Conservation (phyloP, 2,113 vertebrate genomes). For the Larimichthys polyactis region DNA sequence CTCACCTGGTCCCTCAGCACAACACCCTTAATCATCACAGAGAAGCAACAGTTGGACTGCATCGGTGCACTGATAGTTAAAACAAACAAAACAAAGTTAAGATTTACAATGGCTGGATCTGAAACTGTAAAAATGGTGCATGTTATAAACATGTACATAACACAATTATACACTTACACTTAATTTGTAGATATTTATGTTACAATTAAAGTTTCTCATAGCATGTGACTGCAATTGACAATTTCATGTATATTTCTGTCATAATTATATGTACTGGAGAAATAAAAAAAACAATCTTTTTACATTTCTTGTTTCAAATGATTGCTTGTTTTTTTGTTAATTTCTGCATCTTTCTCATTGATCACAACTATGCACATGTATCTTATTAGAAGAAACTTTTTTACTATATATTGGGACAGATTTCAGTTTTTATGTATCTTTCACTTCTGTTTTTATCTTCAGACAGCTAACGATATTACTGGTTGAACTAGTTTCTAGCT, state of each 20-base stretch:
- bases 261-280: slow-evolving; percentile 31
- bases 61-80: slow-evolving; percentile 43
- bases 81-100: slow-evolving; percentile 8
- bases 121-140: slow-evolving; percentile 25
- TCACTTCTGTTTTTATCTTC: background rate
- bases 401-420: slow-evolving; percentile 53
- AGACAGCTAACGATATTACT: background rate
- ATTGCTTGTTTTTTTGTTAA: slow-evolving; percentile 7
- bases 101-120: slow-evolving; percentile 11
- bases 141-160: slow-evolving; percentile 50
- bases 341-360: slow-evolving; percentile 32
- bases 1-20: slow-evolving; percentile 34
- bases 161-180: slow-evolving; percentile 46
- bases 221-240: slow-evolving; percentile 34
- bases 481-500: background rate
- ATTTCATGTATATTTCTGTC: slow-evolving; percentile 37
- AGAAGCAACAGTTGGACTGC: slow-evolving; percentile 25
- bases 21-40: slow-evolving; percentile 28
- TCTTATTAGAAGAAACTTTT: slow-evolving; percentile 75
- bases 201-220: slow-evolving; percentile 38
- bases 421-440: slow-evolving; percentile 6
- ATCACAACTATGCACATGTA: slow-evolving; percentile 41
- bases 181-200: slow-evolving; percentile 60
- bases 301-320: slow-evolving; percentile 29
- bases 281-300: slow-evolving; percentile 50